Evolutionary conservation across 2,888 invertebrate species (phyloP).

Genomic region (Protodeltote pygarga): DNA sequence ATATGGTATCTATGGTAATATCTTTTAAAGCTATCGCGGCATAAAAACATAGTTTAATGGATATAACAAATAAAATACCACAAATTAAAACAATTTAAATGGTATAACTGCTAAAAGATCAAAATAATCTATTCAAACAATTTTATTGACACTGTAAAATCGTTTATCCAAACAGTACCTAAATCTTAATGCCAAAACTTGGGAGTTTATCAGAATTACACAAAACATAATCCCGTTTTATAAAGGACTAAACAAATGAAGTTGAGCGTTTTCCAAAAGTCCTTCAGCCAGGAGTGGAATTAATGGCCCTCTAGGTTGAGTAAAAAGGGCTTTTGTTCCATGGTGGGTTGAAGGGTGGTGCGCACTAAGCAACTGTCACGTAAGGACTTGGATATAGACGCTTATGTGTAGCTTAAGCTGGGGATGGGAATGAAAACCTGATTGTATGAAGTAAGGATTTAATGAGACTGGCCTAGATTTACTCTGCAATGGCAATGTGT

Average conservation of each 20-base stretch:
- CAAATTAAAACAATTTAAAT: too few relatives aligned
- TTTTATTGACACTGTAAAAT: conserved; percentile 29
- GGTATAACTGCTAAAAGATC: too few relatives aligned
- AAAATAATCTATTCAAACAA: conserved; percentile 17
- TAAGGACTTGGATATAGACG: conserved; percentile 16
- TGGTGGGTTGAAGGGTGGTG: conserved; percentile 43
- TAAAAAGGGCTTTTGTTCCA: conserved; percentile 58
- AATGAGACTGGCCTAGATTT: conserved; percentile 41
- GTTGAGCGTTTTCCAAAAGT: conserved; percentile 54
- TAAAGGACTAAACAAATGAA: conserved; percentile 58
- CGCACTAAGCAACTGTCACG: conserved; percentile 50
- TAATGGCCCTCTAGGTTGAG: conserved; percentile 50
- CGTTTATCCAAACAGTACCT: conserved; percentile 14
- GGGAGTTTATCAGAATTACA: conserved; percentile 47
- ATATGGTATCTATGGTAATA: too few relatives aligned
- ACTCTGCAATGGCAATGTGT: not conserved
- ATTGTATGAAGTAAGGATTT: conserved; percentile 34
- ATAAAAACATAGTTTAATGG: too few relatives aligned
- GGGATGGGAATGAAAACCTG: conserved; percentile 34
- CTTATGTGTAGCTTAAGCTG: conserved; percentile 18
- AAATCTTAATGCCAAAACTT: conserved; percentile 40
- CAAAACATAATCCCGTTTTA: conserved; percentile 49
- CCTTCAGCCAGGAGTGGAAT: conserved; percentile 46
- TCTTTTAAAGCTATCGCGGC: too few relatives aligned
- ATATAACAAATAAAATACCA: too few relatives aligned